Percentiles rank a stretch among this genome's conserved stretches.
Evolutionary conservation across 2,797 vertebrate species (phyloP).

Genomic region (Argyrosomus regius): DNA sequence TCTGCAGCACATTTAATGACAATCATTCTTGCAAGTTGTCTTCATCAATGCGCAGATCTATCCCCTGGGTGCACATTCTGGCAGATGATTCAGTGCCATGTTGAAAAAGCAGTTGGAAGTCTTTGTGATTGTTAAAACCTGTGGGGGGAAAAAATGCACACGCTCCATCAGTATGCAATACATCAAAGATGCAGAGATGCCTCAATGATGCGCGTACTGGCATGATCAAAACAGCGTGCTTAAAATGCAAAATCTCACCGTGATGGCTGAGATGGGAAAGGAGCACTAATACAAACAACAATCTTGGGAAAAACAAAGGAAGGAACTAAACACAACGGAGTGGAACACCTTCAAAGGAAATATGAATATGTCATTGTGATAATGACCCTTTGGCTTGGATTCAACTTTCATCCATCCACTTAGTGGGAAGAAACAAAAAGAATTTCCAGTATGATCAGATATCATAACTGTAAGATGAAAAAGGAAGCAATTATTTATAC

Average conservation of each 20-base stretch:
- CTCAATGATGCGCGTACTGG: constrained; percentile 67
- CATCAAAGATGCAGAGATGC: constrained; percentile 78
- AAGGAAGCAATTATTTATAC: constrained; percentile 64
- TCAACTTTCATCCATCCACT: constrained; percentile 48
- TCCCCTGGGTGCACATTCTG: constrained; percentile 61
- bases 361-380: constrained; percentile 53
- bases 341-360: constrained; percentile 52
- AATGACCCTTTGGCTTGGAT: constrained; percentile 60
- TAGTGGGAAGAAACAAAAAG: constrained; percentile 26
- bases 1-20: constrained; percentile 57
- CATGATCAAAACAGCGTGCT: constrained; percentile 80
- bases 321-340: constrained; percentile 5
- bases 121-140: constrained; percentile 75
- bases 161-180: constrained; percentile 71
- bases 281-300: constrained; percentile 65
- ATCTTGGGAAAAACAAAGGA: constrained; percentile 44
- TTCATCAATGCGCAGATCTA: constrained; percentile 59
- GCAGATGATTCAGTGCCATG: constrained; percentile 75
- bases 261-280: constrained; percentile 43
- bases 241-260: constrained; percentile 71
- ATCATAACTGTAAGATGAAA: constrained; percentile 56
- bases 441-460: constrained; percentile 48
- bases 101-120: constrained; percentile 74
- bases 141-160: constrained; percentile 58
- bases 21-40: constrained; percentile 49